Percentiles rank a stretch among this genome's conserved stretches.
Conservation (phyloP, 2,797 vertebrate species). For the Kryptolebias ocellatus region DNA sequence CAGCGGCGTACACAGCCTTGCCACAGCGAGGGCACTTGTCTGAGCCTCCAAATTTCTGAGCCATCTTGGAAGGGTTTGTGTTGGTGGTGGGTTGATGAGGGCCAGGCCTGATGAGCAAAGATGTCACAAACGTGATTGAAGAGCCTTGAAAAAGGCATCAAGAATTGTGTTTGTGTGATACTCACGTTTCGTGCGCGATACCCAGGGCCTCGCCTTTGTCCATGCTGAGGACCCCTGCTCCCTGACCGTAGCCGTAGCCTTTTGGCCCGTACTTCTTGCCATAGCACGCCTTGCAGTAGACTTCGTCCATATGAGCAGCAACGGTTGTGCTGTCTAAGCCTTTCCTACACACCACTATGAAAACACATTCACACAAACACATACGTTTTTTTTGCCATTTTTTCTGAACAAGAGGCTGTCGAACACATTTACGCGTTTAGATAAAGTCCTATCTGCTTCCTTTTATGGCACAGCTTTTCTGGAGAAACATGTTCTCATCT, state of each 20-base stretch:
- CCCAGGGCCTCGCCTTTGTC: conserved; percentile 91
- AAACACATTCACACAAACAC: conserved; percentile 14
- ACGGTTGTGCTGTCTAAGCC: conserved; percentile 97
- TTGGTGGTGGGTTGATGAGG: conserved; percentile 87
- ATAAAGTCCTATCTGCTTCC: conserved; percentile 31
- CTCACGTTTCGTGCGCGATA: conserved; percentile 89
- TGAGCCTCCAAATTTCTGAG: conserved; percentile 87
- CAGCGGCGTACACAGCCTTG: conserved; percentile 90
- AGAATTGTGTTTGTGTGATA: conserved; percentile 6
- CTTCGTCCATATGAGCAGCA: conserved; percentile 90
- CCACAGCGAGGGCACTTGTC: conserved; percentile 91
- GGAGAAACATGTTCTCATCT: conserved; percentile 48
- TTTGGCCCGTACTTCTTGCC: conserved; percentile 96
- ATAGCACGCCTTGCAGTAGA: conserved; percentile 97
- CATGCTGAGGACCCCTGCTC: conserved; percentile 92
- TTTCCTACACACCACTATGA: conserved; percentile 91
- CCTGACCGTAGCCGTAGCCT: conserved; percentile 93
- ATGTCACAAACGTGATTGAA: neutral
- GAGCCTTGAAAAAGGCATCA: neutral
- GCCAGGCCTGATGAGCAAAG: conserved; percentile 65
- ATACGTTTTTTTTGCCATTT: conserved; percentile 31
- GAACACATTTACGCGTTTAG: conserved; percentile 25
- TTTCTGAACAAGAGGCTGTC: conserved; percentile 16
- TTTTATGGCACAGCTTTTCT: conserved; percentile 47
- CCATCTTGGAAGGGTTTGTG: conserved; percentile 86